These are phyloP conservation scores for Limosa lapponica DNA, from an alignment of 2,797 vertebrate species.

Conservation along the genomic window DNA sequence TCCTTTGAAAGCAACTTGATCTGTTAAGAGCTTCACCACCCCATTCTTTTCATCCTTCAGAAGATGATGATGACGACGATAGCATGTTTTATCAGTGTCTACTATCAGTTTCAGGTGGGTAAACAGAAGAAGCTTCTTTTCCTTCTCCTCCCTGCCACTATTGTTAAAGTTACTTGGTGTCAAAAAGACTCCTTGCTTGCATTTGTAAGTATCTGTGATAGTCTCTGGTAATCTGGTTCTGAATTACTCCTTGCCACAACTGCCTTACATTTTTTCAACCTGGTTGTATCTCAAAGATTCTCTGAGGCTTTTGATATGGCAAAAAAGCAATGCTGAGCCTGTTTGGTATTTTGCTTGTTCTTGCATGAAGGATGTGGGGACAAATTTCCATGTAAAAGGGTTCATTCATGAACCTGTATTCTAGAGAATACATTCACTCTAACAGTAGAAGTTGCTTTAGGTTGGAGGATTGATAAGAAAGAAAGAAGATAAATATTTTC, in stretches of 20 bases:
- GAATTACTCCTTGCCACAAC: neutral
- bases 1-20: constrained; percentile 78
- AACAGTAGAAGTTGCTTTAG: neutral
- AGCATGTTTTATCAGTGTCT: constrained; percentile 74
- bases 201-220: neutral
- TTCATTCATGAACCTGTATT: neutral
- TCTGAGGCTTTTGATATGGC: neutral
- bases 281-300: rapidly evolving
- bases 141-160: rapidly evolving
- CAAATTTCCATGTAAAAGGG: neutral
- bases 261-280: neutral
- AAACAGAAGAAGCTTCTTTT: neutral
- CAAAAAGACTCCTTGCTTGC: neutral
- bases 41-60: constrained; percentile 79
- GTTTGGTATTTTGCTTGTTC: neutral
- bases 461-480: neutral
- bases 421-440: neutral
- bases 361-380: neutral
- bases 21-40: constrained; percentile 79
- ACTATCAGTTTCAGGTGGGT: constrained; percentile 77
- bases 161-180: neutral
- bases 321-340: neutral
- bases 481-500: neutral
- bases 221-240: neutral
- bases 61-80: constrained; percentile 66